Percentiles rank a stretch among this genome's conserved stretches.
Conservation (phyloP, 2,888 invertebrate species). For the Apeira syringaria region DNA sequence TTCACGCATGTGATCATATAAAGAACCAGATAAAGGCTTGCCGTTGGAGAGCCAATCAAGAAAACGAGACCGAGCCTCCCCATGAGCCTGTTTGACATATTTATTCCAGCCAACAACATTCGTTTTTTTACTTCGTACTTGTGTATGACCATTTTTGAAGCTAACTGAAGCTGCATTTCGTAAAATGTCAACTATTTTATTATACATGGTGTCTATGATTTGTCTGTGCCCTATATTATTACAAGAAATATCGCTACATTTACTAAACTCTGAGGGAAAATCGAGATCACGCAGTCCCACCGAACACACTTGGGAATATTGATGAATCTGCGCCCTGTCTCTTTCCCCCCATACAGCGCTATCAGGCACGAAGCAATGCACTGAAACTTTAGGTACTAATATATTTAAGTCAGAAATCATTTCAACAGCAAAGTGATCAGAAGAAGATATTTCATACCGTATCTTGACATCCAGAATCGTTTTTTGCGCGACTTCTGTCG, state of each 20-base stretch:
- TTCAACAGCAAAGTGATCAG: constrained; percentile 15
- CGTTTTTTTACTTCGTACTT: too few species aligned
- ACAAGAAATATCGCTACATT: too few species aligned
- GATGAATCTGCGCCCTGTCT: neutral
- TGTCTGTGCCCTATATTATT: neutral
- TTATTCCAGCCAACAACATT: too few species aligned
- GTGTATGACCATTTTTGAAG: too few species aligned
- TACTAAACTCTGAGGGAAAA: neutral
- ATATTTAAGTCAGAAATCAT: constrained; percentile 7
- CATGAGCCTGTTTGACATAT: too few species aligned
- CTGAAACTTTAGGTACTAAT: neutral
- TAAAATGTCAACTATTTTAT: neutral
- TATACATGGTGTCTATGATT: neutral
- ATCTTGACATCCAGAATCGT: constrained; percentile 4
- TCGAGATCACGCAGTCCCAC: too few species aligned
- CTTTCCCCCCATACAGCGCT: too few species aligned
- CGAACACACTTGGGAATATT: neutral
- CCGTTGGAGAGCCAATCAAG: too few species aligned
- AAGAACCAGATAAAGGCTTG: too few species aligned
- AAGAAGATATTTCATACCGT: constrained; percentile 5
- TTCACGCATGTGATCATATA: too few species aligned
- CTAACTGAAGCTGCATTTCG: too few species aligned
- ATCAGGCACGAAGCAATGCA: neutral
- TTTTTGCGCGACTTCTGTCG: neutral
- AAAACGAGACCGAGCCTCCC: too few species aligned